phyloP scores from a whole-genome alignment of 2,113 vertebrate species.

The Coptodon rendalli region DNA sequence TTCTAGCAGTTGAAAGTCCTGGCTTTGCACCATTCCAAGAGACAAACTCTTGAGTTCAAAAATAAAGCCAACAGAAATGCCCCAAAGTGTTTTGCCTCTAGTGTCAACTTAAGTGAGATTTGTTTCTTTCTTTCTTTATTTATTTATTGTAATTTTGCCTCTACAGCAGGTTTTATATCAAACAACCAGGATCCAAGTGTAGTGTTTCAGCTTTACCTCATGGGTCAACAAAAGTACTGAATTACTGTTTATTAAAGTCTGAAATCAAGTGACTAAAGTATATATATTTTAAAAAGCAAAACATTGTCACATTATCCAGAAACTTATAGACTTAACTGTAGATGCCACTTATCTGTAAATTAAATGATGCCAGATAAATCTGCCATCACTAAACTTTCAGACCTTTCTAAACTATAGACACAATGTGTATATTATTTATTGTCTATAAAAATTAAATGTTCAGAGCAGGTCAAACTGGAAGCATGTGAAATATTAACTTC shows the following conservation, averaged over 20 bases:
- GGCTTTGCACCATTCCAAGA: neutral
- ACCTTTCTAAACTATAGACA: neutral
- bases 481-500: neutral
- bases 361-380: neutral
- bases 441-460: neutral
- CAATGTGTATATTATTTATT: neutral
- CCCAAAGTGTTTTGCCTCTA: neutral
- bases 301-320: neutral
- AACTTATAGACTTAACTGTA: neutral
- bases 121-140: neutral
- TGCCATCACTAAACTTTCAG: neutral
- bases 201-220: neutral
- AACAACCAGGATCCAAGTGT: neutral
- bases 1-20: neutral
- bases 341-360: neutral
- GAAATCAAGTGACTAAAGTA: neutral
- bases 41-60: neutral
- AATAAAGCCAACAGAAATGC: neutral
- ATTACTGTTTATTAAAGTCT: neutral
- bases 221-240: neutral
- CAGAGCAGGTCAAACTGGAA: neutral
- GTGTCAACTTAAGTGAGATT: neutral
- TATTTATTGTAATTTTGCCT: neutral
- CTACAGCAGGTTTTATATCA: neutral
- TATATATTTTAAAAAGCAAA: rapidly evolving